Conservation (phyloP, 2,888 invertebrate genomes). For the Lepidocyrtinus sp. region DNA sequence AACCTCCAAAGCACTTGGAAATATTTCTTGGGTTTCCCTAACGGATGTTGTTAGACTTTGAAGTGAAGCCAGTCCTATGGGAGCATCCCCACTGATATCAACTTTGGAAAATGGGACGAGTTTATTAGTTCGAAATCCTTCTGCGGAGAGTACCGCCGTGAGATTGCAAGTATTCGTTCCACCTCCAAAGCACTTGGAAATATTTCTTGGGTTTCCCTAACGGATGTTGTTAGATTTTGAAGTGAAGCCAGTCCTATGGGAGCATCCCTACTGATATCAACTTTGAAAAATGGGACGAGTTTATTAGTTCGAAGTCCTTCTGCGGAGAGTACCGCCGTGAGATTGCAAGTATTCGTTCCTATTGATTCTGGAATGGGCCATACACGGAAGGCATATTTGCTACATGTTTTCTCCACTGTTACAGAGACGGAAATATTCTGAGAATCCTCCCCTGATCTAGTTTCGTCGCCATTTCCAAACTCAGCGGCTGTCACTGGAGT, state of each 20-base stretch:
- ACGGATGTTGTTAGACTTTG: conserved; percentile 13
- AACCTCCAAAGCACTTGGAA: conserved; percentile 41
- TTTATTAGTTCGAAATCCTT: conserved; percentile 46
- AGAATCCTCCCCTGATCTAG: background rate
- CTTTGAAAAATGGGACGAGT: conserved; percentile 8
- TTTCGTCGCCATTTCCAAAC: background rate
- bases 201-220: conserved; percentile 10
- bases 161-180: conserved; percentile 33
- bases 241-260: conserved; percentile 25
- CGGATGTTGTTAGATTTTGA: background rate
- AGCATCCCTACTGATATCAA: conserved; percentile 33
- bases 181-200: too few species aligned
- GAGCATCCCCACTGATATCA: conserved; percentile 37
- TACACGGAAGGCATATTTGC: conserved; percentile 50
- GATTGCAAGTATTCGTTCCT: conserved; percentile 32
- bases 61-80: conserved; percentile 21
- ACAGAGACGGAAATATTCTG: background rate
- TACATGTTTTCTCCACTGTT: background rate
- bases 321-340: conserved; percentile 34
- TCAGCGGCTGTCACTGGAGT: conserved; percentile 20
- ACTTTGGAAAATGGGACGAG: conserved; percentile 9
- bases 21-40: conserved; percentile 10
- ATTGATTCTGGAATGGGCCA: conserved; percentile 64
- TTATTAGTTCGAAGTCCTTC: conserved; percentile 49
- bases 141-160: conserved; percentile 37